These are phyloP conservation scores for Pteruthius melanotis DNA, from an alignment of 2,113 vertebrate species.

Conservation along the genomic window DNA sequence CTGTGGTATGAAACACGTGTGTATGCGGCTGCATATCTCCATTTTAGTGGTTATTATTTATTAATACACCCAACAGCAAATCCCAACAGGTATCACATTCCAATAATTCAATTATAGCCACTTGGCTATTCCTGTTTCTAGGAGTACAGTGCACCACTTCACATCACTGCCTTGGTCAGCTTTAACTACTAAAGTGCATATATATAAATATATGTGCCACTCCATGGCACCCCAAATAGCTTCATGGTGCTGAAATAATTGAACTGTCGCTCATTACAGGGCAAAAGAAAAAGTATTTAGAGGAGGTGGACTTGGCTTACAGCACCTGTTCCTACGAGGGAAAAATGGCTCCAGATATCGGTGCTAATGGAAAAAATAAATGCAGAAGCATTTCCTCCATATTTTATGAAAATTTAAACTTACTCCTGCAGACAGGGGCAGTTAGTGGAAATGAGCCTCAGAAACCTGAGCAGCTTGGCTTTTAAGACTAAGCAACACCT, in stretches of 20 bases:
- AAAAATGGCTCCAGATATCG: neutral
- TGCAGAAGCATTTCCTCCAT: neutral
- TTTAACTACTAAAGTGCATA: neutral
- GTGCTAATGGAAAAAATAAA: neutral
- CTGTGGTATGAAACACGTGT: neutral
- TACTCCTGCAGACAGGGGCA: neutral
- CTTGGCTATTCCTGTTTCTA: neutral
- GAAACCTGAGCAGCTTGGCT: neutral
- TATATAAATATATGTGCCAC: neutral
- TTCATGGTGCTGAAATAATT: neutral
- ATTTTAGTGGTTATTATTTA: neutral
- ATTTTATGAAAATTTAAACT: neutral
- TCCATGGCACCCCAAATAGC: neutral
- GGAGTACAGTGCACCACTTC: neutral
- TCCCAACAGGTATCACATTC: neutral
- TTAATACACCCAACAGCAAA: neutral
- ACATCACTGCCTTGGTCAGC: accelerated
- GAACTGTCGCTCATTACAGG: neutral
- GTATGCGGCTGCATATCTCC: neutral
- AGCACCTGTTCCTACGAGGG: neutral
- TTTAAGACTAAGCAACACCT: neutral
- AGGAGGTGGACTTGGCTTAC: neutral
- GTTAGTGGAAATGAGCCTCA: neutral
- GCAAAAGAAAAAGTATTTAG: neutral
- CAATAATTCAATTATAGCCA: neutral